A percentile compares a stretch with the other conserved stretches of the same genome.
phyloP scores from a whole-genome alignment of 2,888 invertebrate species.

The Steinernema hermaphroditum region DNA sequence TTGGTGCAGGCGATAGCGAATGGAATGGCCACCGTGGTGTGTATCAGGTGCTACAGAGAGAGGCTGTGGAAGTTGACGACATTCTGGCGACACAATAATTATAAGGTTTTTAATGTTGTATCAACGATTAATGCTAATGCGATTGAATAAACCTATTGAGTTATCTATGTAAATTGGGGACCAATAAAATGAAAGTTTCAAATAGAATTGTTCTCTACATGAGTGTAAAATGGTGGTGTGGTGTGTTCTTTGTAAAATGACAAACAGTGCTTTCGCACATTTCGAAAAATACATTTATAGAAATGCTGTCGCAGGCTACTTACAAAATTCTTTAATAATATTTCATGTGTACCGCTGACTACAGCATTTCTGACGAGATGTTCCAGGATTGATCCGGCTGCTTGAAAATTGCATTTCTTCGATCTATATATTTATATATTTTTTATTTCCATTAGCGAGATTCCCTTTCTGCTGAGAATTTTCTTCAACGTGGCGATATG shows the following conservation, averaged over 20 bases:
- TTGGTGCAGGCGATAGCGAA: background rate
- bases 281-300: background rate
- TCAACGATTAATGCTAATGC: constrained; percentile 1
- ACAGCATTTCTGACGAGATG: no score
- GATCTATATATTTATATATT: no score
- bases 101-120: constrained; percentile 12
- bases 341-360: no score
- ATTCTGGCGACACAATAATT: background rate
- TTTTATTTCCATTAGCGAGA: no score
- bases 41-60: background rate
- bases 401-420: no score
- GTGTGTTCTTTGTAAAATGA: no score
- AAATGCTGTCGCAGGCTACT: background rate
- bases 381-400: no score
- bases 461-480: no score
- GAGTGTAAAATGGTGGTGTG: no score
- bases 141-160: background rate
- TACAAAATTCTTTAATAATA: no score
- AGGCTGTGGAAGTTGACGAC: background rate
- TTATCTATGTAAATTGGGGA: background rate
- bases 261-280: no score
- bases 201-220: background rate
- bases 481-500: no score
- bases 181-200: background rate
- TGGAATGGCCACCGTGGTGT: background rate